Evolutionary conservation across 1,140 invertebrate genomes (phyloP).

Genomic region (Frieseomelitta varia): DNA sequence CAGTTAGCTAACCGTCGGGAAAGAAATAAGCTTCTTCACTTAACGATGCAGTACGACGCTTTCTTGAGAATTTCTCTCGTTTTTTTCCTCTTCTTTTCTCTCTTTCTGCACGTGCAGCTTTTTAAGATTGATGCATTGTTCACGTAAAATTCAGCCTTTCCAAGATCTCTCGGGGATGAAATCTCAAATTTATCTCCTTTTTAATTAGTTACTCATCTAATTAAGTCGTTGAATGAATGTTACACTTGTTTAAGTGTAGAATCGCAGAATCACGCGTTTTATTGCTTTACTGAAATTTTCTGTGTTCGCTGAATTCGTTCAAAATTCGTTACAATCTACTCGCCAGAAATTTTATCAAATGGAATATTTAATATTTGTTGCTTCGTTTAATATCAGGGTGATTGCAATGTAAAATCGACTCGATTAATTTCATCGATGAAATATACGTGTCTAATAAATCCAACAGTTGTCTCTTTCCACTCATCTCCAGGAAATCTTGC

Average conservation of each 20-base stretch:
- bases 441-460: not conserved
- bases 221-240: not conserved
- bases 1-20: not conserved
- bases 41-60: conserved; percentile 39
- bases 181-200: not conserved
- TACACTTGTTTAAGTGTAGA: no score
- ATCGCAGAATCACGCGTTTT: not conserved
- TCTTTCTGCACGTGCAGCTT: no score
- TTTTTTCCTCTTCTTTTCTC: not conserved
- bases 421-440: not conserved
- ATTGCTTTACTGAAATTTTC: not conserved
- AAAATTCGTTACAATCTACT: not conserved
- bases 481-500: not conserved
- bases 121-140: no score
- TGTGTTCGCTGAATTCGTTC: not conserved
- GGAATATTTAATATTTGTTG: not conserved
- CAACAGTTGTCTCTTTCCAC: not conserved
- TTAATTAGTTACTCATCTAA: not conserved
- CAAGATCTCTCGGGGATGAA: no score
- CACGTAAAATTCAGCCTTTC: not conserved
- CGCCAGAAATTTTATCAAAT: not conserved
- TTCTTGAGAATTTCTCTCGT: not conserved
- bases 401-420: not conserved
- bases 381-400: not conserved
- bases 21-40: not conserved